Base-by-base conservation (phyloP, 1,140 invertebrate species). In the Drosophila jambulina region DNA sequence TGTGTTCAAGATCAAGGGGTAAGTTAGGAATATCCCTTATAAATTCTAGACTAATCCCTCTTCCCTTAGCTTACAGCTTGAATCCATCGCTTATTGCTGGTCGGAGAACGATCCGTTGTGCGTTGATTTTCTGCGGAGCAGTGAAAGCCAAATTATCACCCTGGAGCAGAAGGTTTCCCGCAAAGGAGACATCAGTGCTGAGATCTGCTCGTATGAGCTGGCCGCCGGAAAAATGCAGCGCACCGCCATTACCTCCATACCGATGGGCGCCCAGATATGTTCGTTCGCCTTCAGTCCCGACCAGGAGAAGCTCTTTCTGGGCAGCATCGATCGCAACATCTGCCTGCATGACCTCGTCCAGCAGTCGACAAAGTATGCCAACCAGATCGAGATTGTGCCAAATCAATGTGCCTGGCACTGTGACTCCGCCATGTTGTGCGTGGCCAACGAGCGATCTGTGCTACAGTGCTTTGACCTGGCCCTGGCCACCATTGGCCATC, bases 401-500 rank as follows among this genome's bases (percentile, higher is more conserved):
- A 95, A 95, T 36, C 93, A 95, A 64, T 94, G 96, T 46, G 94
- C 94, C 32, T 97, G 96, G 96, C 96, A 97, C 91, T 94, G 94
- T 53, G 94, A 95, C 80, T 96, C 96, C 36, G 95, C 95, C 46
- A 84, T 97, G 71, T 94, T 96, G 42, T 94, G 95, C 19, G 94
- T 96, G 34, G 94, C 94, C 13, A 97, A 97, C 92, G 95, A 96
- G 71, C 93, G 94, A 72, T 96, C 96, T 9, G 96, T 97, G 80
- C 93, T 97, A 58, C 96, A 97, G 93, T 96, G 96, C 91, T 97
- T 96, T 92, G 96, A 97, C 83, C 93, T 95, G 68, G 95, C 96
- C 21, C 93, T 97, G 57, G 94, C 94, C 23, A 94, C 94, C 56
- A 93, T 97, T 51, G 95, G 94, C 80, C 94, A 95, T 82, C 96